phyloP scores from a whole-genome alignment of 2,113 vertebrate genomes.

The Beaufortia kweichowensis region DNA sequence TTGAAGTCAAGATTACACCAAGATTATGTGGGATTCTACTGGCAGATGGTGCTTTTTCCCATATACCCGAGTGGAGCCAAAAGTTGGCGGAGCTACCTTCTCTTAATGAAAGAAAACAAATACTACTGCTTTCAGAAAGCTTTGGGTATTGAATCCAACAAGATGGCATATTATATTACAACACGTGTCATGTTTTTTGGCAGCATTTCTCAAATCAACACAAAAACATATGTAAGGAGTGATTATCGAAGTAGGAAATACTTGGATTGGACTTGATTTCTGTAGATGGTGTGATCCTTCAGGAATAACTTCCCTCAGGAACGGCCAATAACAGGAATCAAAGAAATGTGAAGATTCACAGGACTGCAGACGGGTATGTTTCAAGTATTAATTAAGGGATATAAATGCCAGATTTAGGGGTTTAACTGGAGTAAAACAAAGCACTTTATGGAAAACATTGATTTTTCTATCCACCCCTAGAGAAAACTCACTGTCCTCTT shows the following conservation, averaged over 20 bases:
- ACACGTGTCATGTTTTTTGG: constrained; percentile 47
- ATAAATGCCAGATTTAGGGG: not conserved
- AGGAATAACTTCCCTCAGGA: not conserved
- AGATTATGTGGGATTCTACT: constrained; percentile 67
- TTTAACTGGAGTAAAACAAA: too few species aligned
- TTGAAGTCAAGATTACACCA: constrained; percentile 66
- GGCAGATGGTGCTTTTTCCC: constrained; percentile 69
- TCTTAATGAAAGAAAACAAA: constrained; percentile 67
- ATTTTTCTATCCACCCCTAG: too few species aligned
- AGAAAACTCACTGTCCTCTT: not conserved
- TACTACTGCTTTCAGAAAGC: constrained; percentile 50
- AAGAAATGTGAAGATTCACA: not conserved
- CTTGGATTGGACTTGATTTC: not conserved
- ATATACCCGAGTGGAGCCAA: constrained; percentile 39
- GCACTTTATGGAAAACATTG: too few species aligned
- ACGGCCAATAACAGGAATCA: not conserved
- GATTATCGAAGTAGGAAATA: constrained; percentile 34
- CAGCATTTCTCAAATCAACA: constrained; percentile 45
- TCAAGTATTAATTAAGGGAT: not conserved
- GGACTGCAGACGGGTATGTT: not conserved
- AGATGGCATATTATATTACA: constrained; percentile 56
- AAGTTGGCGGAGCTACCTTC: constrained; percentile 57
- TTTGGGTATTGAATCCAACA: constrained; percentile 56
- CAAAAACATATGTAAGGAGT: constrained; percentile 30
- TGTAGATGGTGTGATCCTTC: not conserved